These are phyloP conservation scores for Brachyhypopomus occidentalis DNA, from an alignment of 2,113 vertebrate species.

Conservation along the genomic window DNA sequence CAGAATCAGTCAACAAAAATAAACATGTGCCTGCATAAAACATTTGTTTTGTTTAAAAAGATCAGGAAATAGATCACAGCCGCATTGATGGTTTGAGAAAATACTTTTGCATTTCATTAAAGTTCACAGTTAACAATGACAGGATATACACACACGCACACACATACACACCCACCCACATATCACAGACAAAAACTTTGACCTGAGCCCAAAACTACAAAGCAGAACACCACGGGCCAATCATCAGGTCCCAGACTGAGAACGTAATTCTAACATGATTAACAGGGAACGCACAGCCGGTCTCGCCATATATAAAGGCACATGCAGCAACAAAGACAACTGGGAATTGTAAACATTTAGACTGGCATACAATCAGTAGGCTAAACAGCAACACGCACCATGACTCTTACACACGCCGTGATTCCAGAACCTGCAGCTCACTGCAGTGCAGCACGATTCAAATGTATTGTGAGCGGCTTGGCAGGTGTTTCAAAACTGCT, in stretches of 20 bases:
- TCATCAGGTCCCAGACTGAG: neutral
- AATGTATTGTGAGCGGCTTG: too few relatives aligned
- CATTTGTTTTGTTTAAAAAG: neutral
- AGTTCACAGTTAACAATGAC: neutral
- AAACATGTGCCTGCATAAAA: neutral
- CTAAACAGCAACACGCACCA: neutral
- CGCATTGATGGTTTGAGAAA: conserved; percentile 8
- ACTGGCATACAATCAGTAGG: neutral
- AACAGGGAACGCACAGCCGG: neutral
- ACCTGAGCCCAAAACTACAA: neutral
- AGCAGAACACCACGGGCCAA: neutral
- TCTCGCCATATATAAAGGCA: conserved; percentile 31
- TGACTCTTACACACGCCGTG: neutral
- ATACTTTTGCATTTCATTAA: conserved; percentile 25
- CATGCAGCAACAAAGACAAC: conserved; percentile 33
- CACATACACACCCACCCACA: neutral
- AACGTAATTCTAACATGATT: neutral
- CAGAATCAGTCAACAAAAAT: neutral
- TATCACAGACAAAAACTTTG: neutral
- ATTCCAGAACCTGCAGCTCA: neutral
- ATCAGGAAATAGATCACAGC: neutral
- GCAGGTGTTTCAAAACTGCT: too few relatives aligned
- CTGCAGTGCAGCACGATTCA: neutral
- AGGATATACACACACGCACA: neutral
- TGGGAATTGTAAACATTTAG: conserved; percentile 10